phyloP scores from a whole-genome alignment of 2,797 vertebrate species.

The Phaenicophaeus curvirostris region DNA sequence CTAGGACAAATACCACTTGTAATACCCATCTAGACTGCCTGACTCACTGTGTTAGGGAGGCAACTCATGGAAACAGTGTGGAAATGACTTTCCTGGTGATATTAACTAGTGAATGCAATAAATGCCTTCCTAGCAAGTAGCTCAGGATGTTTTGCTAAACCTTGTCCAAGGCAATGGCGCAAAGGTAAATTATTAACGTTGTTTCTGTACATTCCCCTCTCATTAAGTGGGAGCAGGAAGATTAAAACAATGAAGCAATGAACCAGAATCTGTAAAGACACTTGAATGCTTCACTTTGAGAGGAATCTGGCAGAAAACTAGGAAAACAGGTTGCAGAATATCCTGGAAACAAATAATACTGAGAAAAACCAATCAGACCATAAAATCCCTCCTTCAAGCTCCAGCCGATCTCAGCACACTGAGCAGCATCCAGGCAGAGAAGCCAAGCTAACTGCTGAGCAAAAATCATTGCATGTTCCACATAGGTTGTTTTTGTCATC shows the following conservation, averaged over 20 bases:
- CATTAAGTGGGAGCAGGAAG: background rate
- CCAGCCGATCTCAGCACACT: background rate
- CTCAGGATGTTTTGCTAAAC: background rate
- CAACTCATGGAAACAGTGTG: background rate
- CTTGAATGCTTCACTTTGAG: background rate
- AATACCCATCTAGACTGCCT: background rate
- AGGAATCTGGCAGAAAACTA: background rate
- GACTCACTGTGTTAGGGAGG: fast-evolving
- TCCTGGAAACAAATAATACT: background rate
- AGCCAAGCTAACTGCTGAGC: background rate
- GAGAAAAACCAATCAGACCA: fast-evolving
- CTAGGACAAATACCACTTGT: background rate
- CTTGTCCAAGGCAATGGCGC: background rate
- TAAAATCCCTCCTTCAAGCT: background rate
- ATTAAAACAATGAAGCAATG: background rate
- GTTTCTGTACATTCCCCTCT: background rate
- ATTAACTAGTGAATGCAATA: background rate
- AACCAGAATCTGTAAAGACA: background rate
- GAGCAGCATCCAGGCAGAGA: background rate
- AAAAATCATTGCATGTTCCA: background rate
- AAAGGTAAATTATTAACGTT: background rate
- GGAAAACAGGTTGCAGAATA: background rate
- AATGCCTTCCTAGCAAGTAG: background rate
- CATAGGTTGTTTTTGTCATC: background rate
- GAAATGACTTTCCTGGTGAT: background rate